Evolutionary conservation across 64 coral and sea anemone genomes (phyloP), one percentile per base, ranked within the genome.

Genomic region (Actinia equina): DNA sequence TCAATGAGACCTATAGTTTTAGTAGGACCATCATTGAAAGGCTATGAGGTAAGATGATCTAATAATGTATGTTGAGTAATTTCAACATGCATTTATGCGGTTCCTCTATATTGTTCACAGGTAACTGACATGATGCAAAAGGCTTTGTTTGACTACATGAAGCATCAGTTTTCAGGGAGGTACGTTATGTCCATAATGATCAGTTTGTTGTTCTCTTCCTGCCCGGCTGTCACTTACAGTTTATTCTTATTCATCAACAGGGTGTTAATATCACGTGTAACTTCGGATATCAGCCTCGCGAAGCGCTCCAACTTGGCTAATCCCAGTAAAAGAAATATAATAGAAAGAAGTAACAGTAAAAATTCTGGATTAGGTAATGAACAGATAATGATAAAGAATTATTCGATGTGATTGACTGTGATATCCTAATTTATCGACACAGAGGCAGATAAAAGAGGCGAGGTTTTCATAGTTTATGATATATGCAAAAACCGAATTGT

Each of bases 101-200:
- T 41, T 22, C 62, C 43, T 43, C 16, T 85, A 1, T 81, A 9
- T 74, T 82, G 41, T 51, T 23, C 10, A 43, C 51, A 97, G 94
- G 93, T 99, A 45, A 99, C 97, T 23, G 93, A 99, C 25, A 99
- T 99, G 97, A 95, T 99, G 97, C 97, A 99, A 85, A 99, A 99
- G 64, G 97, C 97, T 42, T 87, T 99, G 55, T 95, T 91, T 59
- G 97, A 99, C 87, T 99, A 95, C 25, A 93, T 99, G 77, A 99
- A 99, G 59, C 97, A 99, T 57, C 92, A 91, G 18, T 99, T 99
- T 91, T 95, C 93, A 58, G 90, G 97, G 71, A 99, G 95, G 95
- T 98, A 90, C 5, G 59, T 85, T 15, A 20, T 17, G 26, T 23
- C 43, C 59, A 7, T 41, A 11, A 37, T 37, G 30, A 3, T 5